Percentiles rank a stretch among this genome's conserved stretches.
Evolutionary conservation across 2,888 invertebrate species (phyloP).

Genomic region (Lycophotia porphyrea): DNA sequence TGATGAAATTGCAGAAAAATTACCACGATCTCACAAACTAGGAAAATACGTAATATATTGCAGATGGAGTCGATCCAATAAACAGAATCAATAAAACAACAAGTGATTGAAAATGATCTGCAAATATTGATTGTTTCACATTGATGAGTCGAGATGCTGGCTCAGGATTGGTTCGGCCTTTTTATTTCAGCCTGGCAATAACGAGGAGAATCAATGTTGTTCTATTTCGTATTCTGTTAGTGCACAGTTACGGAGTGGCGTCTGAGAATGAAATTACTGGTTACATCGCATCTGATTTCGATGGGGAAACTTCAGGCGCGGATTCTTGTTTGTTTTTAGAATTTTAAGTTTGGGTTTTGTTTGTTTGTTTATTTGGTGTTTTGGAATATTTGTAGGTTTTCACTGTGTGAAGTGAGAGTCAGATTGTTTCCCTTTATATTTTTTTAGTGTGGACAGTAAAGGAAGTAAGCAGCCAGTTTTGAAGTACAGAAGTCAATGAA

Average conservation of each 20-base stretch:
- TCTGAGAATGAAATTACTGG: conserved; percentile 75
- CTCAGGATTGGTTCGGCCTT: conserved; percentile 57
- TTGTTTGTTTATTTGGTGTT: background rate
- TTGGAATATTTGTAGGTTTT: background rate
- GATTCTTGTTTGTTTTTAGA: conserved; percentile 18
- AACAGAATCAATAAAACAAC: conserved; percentile 17
- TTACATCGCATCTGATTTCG: conserved; percentile 57
- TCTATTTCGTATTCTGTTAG: conserved; percentile 77
- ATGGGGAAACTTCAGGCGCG: conserved; percentile 20
- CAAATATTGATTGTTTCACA: conserved; percentile 49
- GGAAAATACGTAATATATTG: background rate
- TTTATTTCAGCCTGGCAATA: conserved; percentile 73
- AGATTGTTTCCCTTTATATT: background rate
- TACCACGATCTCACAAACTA: background rate
- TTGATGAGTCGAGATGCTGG: conserved; percentile 57
- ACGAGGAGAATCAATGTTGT: conserved; percentile 78
- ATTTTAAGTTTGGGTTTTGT: background rate
- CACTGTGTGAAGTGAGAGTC: background rate
- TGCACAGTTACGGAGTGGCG: conserved; percentile 70
- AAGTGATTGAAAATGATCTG: conserved; percentile 35
- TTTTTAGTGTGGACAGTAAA: background rate
- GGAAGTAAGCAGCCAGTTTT: background rate
- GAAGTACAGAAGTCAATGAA: background rate
- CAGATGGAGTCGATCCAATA: conserved; percentile 5
- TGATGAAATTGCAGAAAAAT: conserved; percentile 4